Evolutionary conservation across 2,113 vertebrate genomes (phyloP), one percentile per base, ranked within the genome.

Genomic region (Grammomys surdaster): DNA sequence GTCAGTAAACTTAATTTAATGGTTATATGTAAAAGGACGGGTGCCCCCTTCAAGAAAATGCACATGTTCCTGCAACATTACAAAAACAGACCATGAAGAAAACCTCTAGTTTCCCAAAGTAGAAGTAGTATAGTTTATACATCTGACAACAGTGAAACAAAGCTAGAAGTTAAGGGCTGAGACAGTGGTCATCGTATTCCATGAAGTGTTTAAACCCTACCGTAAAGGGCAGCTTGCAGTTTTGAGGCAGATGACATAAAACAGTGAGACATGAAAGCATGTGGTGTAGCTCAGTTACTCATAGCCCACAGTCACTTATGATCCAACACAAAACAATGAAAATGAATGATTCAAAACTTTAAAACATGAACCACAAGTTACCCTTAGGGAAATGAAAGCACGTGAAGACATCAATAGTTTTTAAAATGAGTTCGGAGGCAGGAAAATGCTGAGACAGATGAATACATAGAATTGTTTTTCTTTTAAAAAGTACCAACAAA

Each of bases 281-380:
- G 43, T 65, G 7, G 46, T 17, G n/a, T 31, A 51, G 60, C 60
- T 92, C 20, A 56, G 0, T 94, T 96, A 88, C 81, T 88, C 40
- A 88, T 60, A 81, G 31, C n/a, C 77, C 33, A 31, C 75, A 76
- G 10, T 91, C n/a, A 60, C 73, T 80, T 80, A 86, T 88, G 88
- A 43, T 72, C 78, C 89, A 54, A 69, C 5, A 65, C 75, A 48
- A 90, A 73, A 69, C 22, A 82, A 60, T 58, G 22, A 67, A 76
- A 69, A 58, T 65, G 58, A 69, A 26, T 60, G 51, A 81, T 58
- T 48, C 28, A 75, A 24, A 81, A 40, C 56, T 60, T 82, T 54
- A 82, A 40, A 81, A 81, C 3, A 14, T 28, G 48, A 81, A 73
- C 81, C 24, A 73, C 40, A 65, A 65, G 24, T 70, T 33, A 86